Conservation (phyloP, 1,140 invertebrate genomes). For the Bombus impatiens region DNA sequence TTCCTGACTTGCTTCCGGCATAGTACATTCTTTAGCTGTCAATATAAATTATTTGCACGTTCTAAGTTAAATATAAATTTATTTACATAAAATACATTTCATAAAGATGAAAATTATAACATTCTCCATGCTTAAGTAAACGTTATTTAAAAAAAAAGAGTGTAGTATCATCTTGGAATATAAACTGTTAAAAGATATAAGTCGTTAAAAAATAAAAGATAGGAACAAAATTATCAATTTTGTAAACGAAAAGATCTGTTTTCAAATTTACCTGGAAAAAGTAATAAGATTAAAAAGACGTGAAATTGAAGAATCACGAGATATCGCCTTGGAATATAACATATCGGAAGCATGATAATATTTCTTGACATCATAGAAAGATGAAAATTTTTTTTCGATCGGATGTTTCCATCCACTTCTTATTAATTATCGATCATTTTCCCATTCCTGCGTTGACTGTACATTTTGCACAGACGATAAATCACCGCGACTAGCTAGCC, state of each 20-base stretch:
- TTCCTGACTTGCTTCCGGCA: conserved; percentile 83
- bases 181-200: too few relatives aligned
- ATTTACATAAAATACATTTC: too few relatives aligned
- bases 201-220: not conserved
- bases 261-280: conserved; percentile 53
- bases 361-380: conserved; percentile 38
- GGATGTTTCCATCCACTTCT: conserved; percentile 29
- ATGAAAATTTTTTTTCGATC: conserved; percentile 18
- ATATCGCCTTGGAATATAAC: conserved; percentile 35
- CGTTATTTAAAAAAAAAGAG: not conserved
- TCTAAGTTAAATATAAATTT: not conserved
- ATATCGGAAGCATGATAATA: conserved; percentile 44
- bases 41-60: not conserved
- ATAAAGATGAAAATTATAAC: not conserved
- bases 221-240: not conserved
- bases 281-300: conserved; percentile 32
- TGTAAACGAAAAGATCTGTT: not conserved
- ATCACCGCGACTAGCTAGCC: conserved; percentile 5
- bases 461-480: conserved; percentile 26
- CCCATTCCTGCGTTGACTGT: not conserved
- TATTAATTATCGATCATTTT: conserved; percentile 29
- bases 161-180: not conserved
- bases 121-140: not conserved
- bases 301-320: conserved; percentile 25
- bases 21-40: conserved; percentile 43